Base-by-base conservation (phyloP, 2,888 invertebrate species). In the Eupithecia tripunctaria region DNA sequence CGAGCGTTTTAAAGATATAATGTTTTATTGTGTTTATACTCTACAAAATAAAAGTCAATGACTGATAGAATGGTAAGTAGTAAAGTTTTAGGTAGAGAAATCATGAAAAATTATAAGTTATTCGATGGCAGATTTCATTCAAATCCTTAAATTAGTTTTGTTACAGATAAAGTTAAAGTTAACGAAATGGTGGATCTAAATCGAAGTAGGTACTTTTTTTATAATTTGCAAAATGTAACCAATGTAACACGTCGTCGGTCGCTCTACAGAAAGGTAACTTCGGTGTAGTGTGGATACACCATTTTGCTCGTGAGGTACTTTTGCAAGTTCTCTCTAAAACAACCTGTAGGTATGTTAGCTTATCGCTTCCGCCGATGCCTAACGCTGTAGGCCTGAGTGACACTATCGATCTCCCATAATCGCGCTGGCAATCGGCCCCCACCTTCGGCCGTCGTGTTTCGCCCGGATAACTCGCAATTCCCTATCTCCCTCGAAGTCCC, bases 401-500 rank as follows among this genome's bases (percentile, higher is more conserved):
- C 92, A 92, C 89, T 94, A 94, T 94, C 92, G 93, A 94, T 91
- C 92, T 88, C 87, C 87, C 86, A 90, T 92, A 92, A 92, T 91
- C 92, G 90, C 88, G 86, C 86, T 86, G 84, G 85, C 88, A 85
- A 88, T 84, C 87, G 86, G 79, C 91, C 84, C 91, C 92, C 86
- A 88, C 91, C 92, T 70, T 89, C 88, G 84, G 67, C 70, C 84
- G 89, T 87, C 88, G 86, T 86, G 87, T 87, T 83, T 88, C 93
- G 92, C 93, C 90, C 91, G 93, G 92, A 93, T 93, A 92, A 89
- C 94, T 93, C 89, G 75, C 94, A 92, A 94, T 94, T 92, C 91
- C 94, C 93, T 94, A 94, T 94, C 94, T 93, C 90, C 89, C 88
- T 90, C 91, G 89, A 56, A 91, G 87, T 91, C 91, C 91, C 92